These are phyloP conservation scores for Pangasianodon hypophthalmus DNA, from an alignment of 2,113 vertebrate genomes.

Conservation along the genomic window DNA sequence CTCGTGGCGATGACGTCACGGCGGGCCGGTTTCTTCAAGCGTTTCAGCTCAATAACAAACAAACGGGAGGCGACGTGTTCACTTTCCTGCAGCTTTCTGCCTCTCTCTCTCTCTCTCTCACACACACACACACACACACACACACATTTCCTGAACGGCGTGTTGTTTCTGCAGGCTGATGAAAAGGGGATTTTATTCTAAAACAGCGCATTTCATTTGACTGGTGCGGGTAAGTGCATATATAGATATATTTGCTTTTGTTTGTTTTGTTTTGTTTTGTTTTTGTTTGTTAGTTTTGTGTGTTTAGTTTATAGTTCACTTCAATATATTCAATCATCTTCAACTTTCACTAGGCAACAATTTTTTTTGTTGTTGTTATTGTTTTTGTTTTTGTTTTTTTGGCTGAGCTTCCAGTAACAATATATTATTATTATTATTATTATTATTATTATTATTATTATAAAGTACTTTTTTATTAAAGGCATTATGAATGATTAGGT, in stretches of 20 bases:
- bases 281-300: neutral
- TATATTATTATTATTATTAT: neutral
- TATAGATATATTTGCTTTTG: no score
- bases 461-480: neutral
- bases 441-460: neutral
- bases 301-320: neutral
- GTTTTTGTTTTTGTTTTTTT: neutral
- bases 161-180: neutral
- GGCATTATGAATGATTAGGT: no score
- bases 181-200: no score
- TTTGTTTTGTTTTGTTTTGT: no score
- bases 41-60: conserved; percentile 5
- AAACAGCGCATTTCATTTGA: neutral
- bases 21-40: neutral
- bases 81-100: neutral
- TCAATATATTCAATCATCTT: neutral
- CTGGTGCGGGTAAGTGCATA: neutral
- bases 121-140: neutral
- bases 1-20: neutral
- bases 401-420: neutral
- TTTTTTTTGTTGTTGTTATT: neutral
- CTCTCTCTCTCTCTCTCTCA: no score
- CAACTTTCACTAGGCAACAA: neutral
- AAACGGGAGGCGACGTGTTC: conserved; percentile 1
- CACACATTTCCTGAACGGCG: neutral